Evolutionary conservation across 2,888 invertebrate species (phyloP).

Genomic region (Galerucella pusilla): DNA sequence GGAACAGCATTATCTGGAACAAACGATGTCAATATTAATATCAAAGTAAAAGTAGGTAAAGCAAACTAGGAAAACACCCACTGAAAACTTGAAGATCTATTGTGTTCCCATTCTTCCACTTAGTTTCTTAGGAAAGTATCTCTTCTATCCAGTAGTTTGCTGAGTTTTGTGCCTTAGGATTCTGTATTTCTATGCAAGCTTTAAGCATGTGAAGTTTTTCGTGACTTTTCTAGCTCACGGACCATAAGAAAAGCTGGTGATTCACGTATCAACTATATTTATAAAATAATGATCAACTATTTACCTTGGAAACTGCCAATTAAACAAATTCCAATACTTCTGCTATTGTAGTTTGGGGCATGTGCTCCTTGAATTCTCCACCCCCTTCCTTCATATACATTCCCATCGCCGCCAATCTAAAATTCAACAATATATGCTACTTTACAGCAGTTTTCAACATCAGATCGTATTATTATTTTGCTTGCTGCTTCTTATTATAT

Average conservation of each 20-base stretch:
- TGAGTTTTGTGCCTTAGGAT: no score
- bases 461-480: no score
- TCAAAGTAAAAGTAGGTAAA: no score
- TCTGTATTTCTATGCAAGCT: neutral
- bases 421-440: conserved; percentile 15
- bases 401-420: conserved; percentile 73
- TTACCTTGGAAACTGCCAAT: conserved; percentile 69
- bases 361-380: conserved; percentile 74
- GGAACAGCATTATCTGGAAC: conserved; percentile 45
- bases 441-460: no score
- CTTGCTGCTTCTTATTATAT: no score
- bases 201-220: neutral
- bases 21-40: conserved; percentile 5
- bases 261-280: neutral
- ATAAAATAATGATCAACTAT: conserved; percentile 10
- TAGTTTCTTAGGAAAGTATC: neutral
- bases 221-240: neutral
- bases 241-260: neutral
- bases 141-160: neutral
- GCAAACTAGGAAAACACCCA: no score
- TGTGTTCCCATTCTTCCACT: neutral
- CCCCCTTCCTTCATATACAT: conserved; percentile 74
- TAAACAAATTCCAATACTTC: conserved; percentile 73
- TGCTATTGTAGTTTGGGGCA: conserved; percentile 70
- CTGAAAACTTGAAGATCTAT: neutral